These are phyloP conservation scores for Teleogryllus oceanicus DNA, from an alignment of 2,888 invertebrate genomes.

Conservation along the genomic window DNA sequence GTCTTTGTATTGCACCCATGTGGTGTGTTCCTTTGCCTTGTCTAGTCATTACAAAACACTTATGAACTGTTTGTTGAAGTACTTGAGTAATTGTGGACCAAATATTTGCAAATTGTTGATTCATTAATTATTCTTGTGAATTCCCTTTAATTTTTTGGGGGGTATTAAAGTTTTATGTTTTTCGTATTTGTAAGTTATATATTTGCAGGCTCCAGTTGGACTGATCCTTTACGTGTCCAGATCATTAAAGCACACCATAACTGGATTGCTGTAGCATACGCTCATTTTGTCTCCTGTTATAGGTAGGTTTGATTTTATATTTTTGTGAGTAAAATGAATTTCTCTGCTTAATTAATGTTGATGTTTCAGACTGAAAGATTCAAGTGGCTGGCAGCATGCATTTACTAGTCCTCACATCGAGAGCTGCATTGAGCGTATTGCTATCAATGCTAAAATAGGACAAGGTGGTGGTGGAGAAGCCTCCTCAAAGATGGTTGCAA, in stretches of 20 bases:
- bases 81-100: background rate
- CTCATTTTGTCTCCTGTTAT: constrained; percentile 93
- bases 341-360: constrained; percentile 20
- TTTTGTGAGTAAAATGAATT: constrained; percentile 21
- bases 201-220: constrained; percentile 66
- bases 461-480: constrained; percentile 51
- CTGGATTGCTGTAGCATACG: constrained; percentile 95
- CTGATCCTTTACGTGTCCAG: constrained; percentile 82
- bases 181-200: constrained; percentile 31
- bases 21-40: too few relatives aligned
- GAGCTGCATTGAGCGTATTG: constrained; percentile 83
- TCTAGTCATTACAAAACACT: too few relatives aligned
- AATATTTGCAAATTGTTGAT: constrained; percentile 23
- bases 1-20: too few relatives aligned
- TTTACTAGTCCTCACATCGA: constrained; percentile 93
- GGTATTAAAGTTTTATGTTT: background rate
- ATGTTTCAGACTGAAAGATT: constrained; percentile 78
- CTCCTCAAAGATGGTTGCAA: constrained; percentile 76
- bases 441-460: constrained; percentile 60
- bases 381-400: constrained; percentile 92
- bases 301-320: constrained; percentile 54
- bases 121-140: background rate
- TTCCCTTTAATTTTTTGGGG: too few relatives aligned
- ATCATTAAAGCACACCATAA: constrained; percentile 96
- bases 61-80: too few relatives aligned